phyloP scores from a whole-genome alignment of 2,888 invertebrate species.

The Deilephila elpenor region DNA sequence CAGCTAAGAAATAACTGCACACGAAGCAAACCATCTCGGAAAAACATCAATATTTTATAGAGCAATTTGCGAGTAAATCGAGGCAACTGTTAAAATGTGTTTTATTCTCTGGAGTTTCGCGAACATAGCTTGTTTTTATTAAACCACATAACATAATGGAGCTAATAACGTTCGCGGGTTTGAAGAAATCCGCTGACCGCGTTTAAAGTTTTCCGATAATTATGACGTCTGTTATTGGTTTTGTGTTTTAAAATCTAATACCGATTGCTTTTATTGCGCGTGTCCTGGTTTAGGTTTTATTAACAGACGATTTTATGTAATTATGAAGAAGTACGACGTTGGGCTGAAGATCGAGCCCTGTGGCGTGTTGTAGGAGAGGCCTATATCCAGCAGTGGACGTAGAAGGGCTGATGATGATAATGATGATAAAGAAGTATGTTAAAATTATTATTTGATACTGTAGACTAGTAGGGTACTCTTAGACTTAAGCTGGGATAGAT shows the following conservation, averaged over 20 bases:
- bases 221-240: conserved; percentile 21
- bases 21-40: not conserved
- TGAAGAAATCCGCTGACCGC: conserved; percentile 14
- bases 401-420: no score
- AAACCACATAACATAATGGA: conserved; percentile 19
- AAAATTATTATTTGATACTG: not conserved
- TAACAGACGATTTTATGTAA: no score
- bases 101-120: conserved; percentile 10
- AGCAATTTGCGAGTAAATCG: conserved; percentile 17
- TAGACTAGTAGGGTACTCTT: not conserved
- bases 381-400: no score
- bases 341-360: no score
- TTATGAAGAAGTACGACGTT: no score
- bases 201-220: conserved; percentile 29
- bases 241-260: not conserved
- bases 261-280: not conserved
- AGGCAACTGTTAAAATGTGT: conserved; percentile 7
- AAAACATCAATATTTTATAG: conserved; percentile 26
- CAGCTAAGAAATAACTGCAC: not conserved
- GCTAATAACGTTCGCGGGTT: conserved; percentile 4
- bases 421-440: no score
- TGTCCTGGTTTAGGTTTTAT: not conserved
- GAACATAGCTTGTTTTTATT: conserved; percentile 28
- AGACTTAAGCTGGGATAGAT: no score
- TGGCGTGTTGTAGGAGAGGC: no score